phyloP scores from a whole-genome alignment of 2,888 invertebrate species.

The Strigamia crassipes region DNA sequence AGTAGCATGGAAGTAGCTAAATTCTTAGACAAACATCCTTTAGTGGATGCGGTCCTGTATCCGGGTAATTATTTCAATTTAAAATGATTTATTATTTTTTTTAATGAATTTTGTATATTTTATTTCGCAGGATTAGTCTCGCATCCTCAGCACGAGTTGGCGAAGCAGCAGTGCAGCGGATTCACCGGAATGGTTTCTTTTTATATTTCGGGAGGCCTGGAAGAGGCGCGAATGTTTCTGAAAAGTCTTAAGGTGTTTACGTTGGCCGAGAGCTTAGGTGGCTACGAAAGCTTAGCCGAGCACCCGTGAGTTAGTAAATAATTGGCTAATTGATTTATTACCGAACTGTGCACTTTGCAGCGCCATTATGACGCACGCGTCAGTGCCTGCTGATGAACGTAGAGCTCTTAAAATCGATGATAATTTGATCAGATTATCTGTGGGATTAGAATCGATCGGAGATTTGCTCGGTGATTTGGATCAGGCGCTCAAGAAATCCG shows the following conservation, averaged over 20 bases:
- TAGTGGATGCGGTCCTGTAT: slow-evolving; percentile 79
- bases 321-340: neutral
- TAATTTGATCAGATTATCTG: slow-evolving; percentile 81
- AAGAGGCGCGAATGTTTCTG: slow-evolving; percentile 75
- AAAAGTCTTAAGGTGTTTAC: slow-evolving; percentile 75
- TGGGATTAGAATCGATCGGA: slow-evolving; percentile 84
- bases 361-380: slow-evolving; percentile 92
- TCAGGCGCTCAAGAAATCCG: slow-evolving; percentile 68
- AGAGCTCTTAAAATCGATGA: slow-evolving; percentile 78
- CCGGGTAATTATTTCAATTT: no score
- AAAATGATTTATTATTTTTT: no score
- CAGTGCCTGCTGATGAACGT: slow-evolving; percentile 77
- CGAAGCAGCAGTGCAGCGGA: slow-evolving; percentile 78
- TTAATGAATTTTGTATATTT: no score
- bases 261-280: slow-evolving; percentile 92
- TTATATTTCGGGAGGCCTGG: slow-evolving; percentile 76
- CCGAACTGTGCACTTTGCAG: slow-evolving; percentile 60
- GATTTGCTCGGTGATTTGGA: slow-evolving; percentile 85
- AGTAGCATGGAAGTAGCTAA: slow-evolving; percentile 78
- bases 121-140: slow-evolving; percentile 71
- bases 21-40: slow-evolving; percentile 79
- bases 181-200: slow-evolving; percentile 93
- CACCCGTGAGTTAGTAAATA: slow-evolving; percentile 74
- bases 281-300: slow-evolving; percentile 92
- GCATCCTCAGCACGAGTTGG: slow-evolving; percentile 83